Evolutionary conservation across 2,113 vertebrate species (phyloP).

Genomic region (Scophthalmus maximus): DNA sequence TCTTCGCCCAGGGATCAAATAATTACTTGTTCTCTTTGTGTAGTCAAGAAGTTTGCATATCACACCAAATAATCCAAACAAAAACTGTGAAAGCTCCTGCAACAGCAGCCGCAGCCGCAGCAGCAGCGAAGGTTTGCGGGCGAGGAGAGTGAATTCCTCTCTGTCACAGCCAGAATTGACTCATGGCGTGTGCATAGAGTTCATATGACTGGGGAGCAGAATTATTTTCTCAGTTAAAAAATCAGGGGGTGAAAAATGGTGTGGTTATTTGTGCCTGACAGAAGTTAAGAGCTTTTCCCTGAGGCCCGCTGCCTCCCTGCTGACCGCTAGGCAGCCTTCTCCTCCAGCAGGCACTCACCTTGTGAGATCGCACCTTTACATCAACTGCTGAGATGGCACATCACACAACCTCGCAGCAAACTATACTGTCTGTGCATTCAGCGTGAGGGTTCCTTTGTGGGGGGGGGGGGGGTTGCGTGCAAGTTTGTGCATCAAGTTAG

Average conservation of each 20-base stretch:
- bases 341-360: conserved; percentile 83
- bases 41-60: too few relatives aligned
- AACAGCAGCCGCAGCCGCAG: background rate
- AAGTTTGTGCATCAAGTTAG: conserved; percentile 14
- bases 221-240: conserved; percentile 84
- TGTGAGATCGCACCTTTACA: conserved; percentile 72
- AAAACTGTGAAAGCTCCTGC: background rate
- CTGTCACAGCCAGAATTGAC: conserved; percentile 76
- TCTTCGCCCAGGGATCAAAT: background rate
- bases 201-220: conserved; percentile 82
- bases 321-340: conserved; percentile 82
- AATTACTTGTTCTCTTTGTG: too few relatives aligned
- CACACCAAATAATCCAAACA: background rate
- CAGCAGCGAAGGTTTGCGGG: conserved; percentile 17
- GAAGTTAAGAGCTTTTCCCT: conserved; percentile 88
- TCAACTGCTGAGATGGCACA: conserved; percentile 63
- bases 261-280: conserved; percentile 87
- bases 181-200: conserved; percentile 81
- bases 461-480: too few relatives aligned
- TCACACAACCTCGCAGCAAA: conserved; percentile 12
- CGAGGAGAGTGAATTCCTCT: conserved; percentile 28
- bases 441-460: too few relatives aligned
- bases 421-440: conserved; percentile 22
- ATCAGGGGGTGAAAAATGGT: conserved; percentile 85
- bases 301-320: conserved; percentile 80